Conservation (phyloP, 2,888 invertebrate species). For the Deladenus siricidicola region DNA sequence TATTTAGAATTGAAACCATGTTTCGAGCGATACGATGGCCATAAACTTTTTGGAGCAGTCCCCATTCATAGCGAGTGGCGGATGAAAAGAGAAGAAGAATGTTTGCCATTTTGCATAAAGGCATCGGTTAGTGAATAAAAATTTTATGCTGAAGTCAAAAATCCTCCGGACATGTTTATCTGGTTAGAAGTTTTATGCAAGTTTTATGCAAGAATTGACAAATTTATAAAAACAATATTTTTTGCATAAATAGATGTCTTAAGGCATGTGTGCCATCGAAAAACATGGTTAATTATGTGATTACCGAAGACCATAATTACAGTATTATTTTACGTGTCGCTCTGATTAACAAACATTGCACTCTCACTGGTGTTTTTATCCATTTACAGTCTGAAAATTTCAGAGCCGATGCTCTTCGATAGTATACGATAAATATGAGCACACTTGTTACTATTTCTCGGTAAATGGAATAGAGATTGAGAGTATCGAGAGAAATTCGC, state of each 20-base stretch:
- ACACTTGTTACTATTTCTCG: slow-evolving; percentile 49
- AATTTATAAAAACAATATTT: too few relatives aligned
- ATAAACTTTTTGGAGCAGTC: slow-evolving; percentile 35
- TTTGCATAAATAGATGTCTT: too few relatives aligned
- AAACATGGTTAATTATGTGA: too few relatives aligned
- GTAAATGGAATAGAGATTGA: slow-evolving; percentile 26
- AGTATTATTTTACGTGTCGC: background rate
- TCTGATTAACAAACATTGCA: background rate
- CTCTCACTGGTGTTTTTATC: background rate
- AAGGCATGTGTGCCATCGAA: too few relatives aligned
- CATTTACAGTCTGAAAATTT: slow-evolving; percentile 10
- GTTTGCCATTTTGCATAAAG: slow-evolving; percentile 28
- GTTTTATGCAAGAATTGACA: too few relatives aligned
- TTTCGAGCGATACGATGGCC: slow-evolving; percentile 47
- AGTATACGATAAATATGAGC: slow-evolving; percentile 44
- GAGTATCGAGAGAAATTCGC: slow-evolving; percentile 7
- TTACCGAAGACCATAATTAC: too few relatives aligned
- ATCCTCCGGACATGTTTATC: too few relatives aligned
- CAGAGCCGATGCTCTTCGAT: slow-evolving; percentile 49
- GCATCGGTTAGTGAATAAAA: slow-evolving; percentile 13
- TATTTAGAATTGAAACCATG: slow-evolving; percentile 46
- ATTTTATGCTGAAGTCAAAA: too few relatives aligned
- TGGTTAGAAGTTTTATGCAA: too few relatives aligned
- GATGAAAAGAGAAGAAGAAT: slow-evolving; percentile 45
- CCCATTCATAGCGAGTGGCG: slow-evolving; percentile 50